A percentile compares a stretch with the other conserved stretches of the same genome.
phyloP scores from a whole-genome alignment of 2,797 vertebrate genomes.

The Paedocypris micromegethes region DNA sequence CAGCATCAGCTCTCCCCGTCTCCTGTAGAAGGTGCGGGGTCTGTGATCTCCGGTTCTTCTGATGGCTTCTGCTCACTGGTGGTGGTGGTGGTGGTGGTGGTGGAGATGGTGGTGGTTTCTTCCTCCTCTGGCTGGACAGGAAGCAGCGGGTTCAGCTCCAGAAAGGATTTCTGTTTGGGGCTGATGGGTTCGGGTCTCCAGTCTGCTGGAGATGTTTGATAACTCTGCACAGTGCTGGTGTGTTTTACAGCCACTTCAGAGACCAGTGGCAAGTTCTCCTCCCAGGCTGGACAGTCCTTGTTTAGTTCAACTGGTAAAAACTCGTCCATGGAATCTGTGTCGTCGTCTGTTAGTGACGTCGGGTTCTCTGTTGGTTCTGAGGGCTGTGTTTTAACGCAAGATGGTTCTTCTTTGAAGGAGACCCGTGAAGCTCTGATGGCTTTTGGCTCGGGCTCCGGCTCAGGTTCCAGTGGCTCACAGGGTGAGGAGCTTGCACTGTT shows the following conservation, averaged over 20 bases:
- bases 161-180: constrained; percentile 54
- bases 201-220: constrained; percentile 10
- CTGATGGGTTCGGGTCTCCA: constrained; percentile 50
- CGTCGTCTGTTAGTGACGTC: not conserved
- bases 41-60: too few relatives aligned
- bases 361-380: not conserved
- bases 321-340: constrained; percentile 20
- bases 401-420: constrained; percentile 18
- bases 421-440: constrained; percentile 26
- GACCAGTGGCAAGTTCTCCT: constrained; percentile 25
- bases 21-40: too few relatives aligned
- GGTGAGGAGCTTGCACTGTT: constrained; percentile 66
- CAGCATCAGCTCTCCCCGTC: too few relatives aligned
- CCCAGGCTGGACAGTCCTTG: constrained; percentile 21
- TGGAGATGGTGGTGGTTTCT: constrained; percentile 40
- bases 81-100: not conserved
- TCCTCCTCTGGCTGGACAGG: constrained; percentile 38
- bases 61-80: too few relatives aligned
- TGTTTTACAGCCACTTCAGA: constrained; percentile 8
- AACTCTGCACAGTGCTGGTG: constrained; percentile 10
- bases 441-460: constrained; percentile 43
- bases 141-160: constrained; percentile 63
- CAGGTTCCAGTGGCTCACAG: constrained; percentile 47
- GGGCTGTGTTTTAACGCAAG: not conserved
- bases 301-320: constrained; percentile 35